Conservation (phyloP, 1,140 invertebrate species). For the Cardiocondyla obscurior region DNA sequence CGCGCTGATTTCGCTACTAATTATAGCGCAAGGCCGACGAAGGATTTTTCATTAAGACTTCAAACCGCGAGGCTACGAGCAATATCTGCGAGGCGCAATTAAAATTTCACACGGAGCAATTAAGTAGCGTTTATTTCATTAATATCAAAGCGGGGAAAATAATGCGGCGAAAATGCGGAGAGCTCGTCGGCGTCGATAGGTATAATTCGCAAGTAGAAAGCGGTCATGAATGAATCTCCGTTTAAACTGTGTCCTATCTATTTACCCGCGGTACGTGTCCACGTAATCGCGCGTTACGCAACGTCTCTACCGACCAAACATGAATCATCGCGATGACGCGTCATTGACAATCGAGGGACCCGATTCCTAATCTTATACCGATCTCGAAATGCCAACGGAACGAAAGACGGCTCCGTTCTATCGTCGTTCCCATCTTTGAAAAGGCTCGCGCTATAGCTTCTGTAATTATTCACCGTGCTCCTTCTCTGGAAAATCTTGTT, state of each 20-base stretch:
- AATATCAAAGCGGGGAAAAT: background rate
- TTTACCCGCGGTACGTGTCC: background rate
- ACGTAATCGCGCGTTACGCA: constrained; percentile 3
- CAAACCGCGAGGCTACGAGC: too few species aligned
- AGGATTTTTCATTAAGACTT: constrained; percentile 33
- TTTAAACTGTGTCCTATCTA: background rate
- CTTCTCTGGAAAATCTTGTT: background rate
- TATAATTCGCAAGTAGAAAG: background rate
- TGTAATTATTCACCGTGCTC: background rate
- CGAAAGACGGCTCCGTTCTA: background rate
- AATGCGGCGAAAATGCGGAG: background rate
- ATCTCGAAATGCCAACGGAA: background rate
- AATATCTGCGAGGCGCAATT: background rate
- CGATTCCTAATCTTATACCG: background rate
- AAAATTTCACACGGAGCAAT: background rate
- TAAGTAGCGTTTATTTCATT: background rate
- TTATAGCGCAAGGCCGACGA: constrained; percentile 10
- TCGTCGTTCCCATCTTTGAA: background rate
- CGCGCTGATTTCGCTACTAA: constrained; percentile 42
- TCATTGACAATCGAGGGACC: background rate
- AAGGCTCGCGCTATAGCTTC: background rate
- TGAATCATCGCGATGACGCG: background rate
- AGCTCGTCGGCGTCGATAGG: background rate
- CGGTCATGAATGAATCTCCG: constrained; percentile 2
- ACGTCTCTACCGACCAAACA: background rate